Evolutionary conservation across 2,888 invertebrate genomes (phyloP), one percentile per base, ranked within the genome.

Genomic region (Drosophila quinaria): DNA sequence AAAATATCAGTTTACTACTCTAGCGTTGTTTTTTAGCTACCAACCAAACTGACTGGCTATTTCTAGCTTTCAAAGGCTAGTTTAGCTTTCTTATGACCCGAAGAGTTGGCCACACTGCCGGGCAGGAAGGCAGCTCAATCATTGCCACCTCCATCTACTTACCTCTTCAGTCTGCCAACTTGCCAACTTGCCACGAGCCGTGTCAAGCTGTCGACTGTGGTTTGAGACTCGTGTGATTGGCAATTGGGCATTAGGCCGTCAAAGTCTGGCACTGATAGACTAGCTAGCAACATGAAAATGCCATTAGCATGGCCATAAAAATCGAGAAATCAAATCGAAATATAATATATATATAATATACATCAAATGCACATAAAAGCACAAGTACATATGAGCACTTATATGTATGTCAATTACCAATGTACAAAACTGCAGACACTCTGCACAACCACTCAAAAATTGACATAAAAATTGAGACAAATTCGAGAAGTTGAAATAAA

Each of bases 301-400:
- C 90, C 70, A 89, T 84, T 89, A 84, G 78, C 85, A 84, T 84
- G 74, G 70, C 51, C 74, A 71, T 89, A 71, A 85, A 83, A 78
- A 70, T 74, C 56, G 79, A 73, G 68, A 67, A 78, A 63, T 70
- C 90, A 61, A 75, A 75, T 78, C 71, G 54, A 75, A 63, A 69
- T 66, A 50, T 41, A 47, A 69, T 58, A 58, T 47, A 31, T 44
- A 37, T 35, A 13, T 19, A 35, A 71, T 63, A 44, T 51, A 33
- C 51, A 50, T 59, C 51, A 46, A 49, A 31, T 50, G 61, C 54
- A 44, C 52, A 59, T 77, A 54, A 54, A 54, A 54, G 46, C 37
- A 62, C 31, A 60, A 52, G 33, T 31, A 56, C 60, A 25, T 56
- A 56, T 51, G 54, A 52, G 33, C 25, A 56, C 60, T 19, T 56